Evolutionary conservation across 2,113 vertebrate species (phyloP), one percentile per base, ranked within the genome.

Genomic region (Lipophrys pholis): DNA sequence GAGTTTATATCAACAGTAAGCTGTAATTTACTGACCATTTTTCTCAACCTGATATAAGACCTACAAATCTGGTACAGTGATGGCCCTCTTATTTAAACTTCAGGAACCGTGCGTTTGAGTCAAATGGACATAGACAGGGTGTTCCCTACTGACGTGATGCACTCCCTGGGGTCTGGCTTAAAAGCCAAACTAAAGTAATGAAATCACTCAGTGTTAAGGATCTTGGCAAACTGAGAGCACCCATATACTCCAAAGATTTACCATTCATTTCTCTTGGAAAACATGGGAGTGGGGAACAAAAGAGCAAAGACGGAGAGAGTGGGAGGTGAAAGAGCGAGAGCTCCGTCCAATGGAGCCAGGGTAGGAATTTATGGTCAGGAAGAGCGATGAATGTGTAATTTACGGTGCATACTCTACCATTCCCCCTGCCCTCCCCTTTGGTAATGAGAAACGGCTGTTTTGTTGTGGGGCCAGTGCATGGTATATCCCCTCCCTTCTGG

Each of bases 391-490:
- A 92, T 88, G 90, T 86, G 80, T 93, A 88, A 93, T 94, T 93
- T 93, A 93, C 73, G 73, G 83, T 86, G 81, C 86, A 88, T 80
- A 85, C 89, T 89, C 81, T 91, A 87, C 92, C 81, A 80, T 88
- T 91, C 78, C 85, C 82, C 82, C 80, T 91, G 87, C 91, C 91
- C 91, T 91, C 93, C 92, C 90, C 69, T 91, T 79, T 64, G 80
- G 79, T 92, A 93, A 94, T 93, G 92, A 92, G 91, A 93, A 94
- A 92, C 91, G 87, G 88, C 92, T 94, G 93, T 91, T 93, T 88
- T 80, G 86, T 87, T 90, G 87, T 77, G 60, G 67, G 73, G 73
- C 83, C 83, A 74, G 50, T 84, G 68, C 84, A 68, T 89, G 70
- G 81, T 86, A 83, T 78, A 76, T 78, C 80, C 82, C 85, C 89